These are phyloP conservation scores for Aptenodytes patagonicus DNA, from an alignment of 2,113 vertebrate genomes.

Conservation along the genomic window DNA sequence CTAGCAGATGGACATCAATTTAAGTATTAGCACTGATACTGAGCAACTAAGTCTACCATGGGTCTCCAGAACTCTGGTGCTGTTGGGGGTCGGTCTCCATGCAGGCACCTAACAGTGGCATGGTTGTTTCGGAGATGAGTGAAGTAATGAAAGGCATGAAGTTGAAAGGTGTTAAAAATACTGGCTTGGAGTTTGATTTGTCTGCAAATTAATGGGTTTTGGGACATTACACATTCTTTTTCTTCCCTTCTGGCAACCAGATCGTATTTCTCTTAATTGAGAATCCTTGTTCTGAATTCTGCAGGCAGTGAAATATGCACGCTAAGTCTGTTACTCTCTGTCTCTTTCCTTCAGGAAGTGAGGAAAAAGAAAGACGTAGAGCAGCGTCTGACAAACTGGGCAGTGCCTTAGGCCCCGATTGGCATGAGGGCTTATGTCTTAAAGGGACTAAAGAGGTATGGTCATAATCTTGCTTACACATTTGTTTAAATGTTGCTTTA, in stretches of 20 bases:
- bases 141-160: background rate
- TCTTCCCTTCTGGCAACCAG: background rate
- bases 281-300: background rate
- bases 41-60: background rate
- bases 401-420: slow-evolving; percentile 93
- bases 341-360: slow-evolving; percentile 57
- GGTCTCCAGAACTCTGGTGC: background rate
- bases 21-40: background rate
- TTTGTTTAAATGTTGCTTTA: background rate
- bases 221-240: background rate
- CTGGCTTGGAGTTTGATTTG: background rate
- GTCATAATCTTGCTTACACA: background rate
- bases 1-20: background rate
- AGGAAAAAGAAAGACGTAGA: slow-evolving; percentile 1
- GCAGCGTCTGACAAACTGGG: slow-evolving; percentile 66
- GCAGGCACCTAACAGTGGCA: background rate
- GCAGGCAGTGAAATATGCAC: background rate
- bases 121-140: background rate
- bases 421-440: slow-evolving; percentile 88
- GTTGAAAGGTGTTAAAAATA: background rate
- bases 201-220: background rate
- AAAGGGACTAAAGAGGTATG: slow-evolving; percentile 84
- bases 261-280: background rate
- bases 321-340: background rate
- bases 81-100: background rate